Evolutionary conservation across 1,140 invertebrate genomes (phyloP), one percentile per base, ranked within the genome.

Genomic region (Neelides sp.): DNA sequence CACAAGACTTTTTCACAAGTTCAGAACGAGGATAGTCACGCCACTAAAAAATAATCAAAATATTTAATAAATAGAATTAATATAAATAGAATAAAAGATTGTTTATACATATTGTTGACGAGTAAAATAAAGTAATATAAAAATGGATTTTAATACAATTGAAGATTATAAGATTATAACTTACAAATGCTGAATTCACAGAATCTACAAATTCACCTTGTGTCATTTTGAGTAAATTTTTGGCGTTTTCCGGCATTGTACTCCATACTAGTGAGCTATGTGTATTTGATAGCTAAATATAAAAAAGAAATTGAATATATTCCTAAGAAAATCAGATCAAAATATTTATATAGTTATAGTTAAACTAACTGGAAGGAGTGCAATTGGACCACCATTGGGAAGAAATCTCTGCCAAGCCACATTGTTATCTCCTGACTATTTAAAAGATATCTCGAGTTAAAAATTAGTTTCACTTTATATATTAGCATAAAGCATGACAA

Each of bases 401-500:
- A 95, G 68, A 70, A 97, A 98, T 53, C 90, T 75, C 68, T 98
- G 94, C 91, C 92, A 98, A 0, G 92, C 94, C 27, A 86, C 83
- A 30, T 74, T 73, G 67, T 94, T 92, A 51, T 80, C 76, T 20
- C 66, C 71, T 34, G 73, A 69, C 80, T 83, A 64, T 40, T 13
- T 50, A 47, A 37, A 48, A 55, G 51, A 30, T 44, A 48, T 26
- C 57, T 62, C 45, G 61, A 60, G 62, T 61, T 47, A 50, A 57
- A 26, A 13, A 47, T 54, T 36, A 15, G 26, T 22, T 1, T 36
- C 34, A 47, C 37, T 26, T 35, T 20, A 48, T 4, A 39, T 28
- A 39, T 43, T n/a, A n/a, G n/a, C n/a, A n/a, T n/a, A n/a, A n/a
- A n/a, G 34, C 46, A n/a, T 28, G 24, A n/a, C 27, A 39, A 12